Base-by-base conservation (phyloP, 1,140 invertebrate species). In the Calosoma granatense region DNA sequence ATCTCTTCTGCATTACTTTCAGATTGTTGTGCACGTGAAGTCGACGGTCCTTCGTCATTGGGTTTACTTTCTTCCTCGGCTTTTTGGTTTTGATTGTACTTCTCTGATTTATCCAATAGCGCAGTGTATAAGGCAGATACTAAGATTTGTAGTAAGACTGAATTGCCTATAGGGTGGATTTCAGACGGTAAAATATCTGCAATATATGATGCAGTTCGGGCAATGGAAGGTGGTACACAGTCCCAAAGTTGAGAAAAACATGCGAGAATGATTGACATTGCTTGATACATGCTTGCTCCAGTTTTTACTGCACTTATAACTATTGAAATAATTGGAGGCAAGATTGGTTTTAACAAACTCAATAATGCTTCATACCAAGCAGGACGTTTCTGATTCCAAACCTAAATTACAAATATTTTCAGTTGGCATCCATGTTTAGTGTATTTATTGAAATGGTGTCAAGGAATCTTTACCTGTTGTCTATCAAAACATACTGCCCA, bases 311-410 rank as follows among this genome's bases (percentile, higher is more conserved):
- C 84, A 62, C 81, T 76, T 4, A 83, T 77, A 3, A 87, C 73
- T 55, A 81, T 80, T 17, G 81, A 73, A 0, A 82, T 79, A 12
- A 86, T 78, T 11, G 83, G 80, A 22, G 77, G 70, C 22, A 87
- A 71, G 1, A 80, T 70, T 0, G 80, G 77, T 1, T 78, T 76
- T 0, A 83, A 70, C 3, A 84, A 74, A 19, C 78, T 76, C 56
- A 88, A 66, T 12, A 88, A 71, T 2, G 83, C 84, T 56, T 85
- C 79, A 52, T 86, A 70, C 86, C 86, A 90, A 0, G 85, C 76
- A 21, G 85, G 84, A 21, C 83, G 74, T 22, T 82, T 78, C 65
- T 87, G 83, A 70, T 87, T 87, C 87, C 87, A 90, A 1, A 90
- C 77, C 83, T 67, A 43, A 52, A 60, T n/a, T n/a, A 63, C 43